Base-by-base conservation (phyloP, 2,797 vertebrate species). In the Sebastes diploproa region DNA sequence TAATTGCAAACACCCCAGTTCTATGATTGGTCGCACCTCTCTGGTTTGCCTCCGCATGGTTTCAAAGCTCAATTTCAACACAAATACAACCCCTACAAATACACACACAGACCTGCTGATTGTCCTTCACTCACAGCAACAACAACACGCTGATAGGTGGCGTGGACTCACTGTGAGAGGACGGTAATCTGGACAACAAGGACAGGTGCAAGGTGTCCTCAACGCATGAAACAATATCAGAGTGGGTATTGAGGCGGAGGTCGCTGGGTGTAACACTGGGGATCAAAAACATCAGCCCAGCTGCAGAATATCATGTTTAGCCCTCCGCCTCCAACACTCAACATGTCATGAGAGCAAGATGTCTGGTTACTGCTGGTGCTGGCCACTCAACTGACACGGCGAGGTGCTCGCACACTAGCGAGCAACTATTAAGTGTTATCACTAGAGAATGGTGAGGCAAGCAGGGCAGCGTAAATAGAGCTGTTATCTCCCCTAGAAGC, bases 361-460 rank as follows among this genome's bases (percentile, higher is more conserved):
- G 82, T 84, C 50, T 78, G 54, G 23, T 66, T 78, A 75, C 79
- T 25, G 63, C 64, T 73, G 55, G 25, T 56, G 67, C 64, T 25
- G 71, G 59, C 71, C 69, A 55, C 69, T 76, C 80, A 46, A 61
- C 70, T 77, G 78, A 84, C 72, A 61, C 12, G 27, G 64, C 7
- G 67, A 72, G 75, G 58, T 81, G 81, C 68, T 72, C 2, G 6
- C 16, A 55, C 56, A 66, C 70, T 72, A 50, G 59, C 42, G 56
- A 81, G 63, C 29, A 61, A 29, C 76, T 84, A 88, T 86, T 90
- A 92, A 82, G 68, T 86, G 84, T 88, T 83, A 89, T 91, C 87
- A 86, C 68, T 9, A 55, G 71, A 81, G 75, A 86, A 74, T 27
- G 30, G 67, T 27, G 30, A 78, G 73, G 56, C 63, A 79, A 83